These are phyloP conservation scores for Hephaestus fuliginosus DNA, from an alignment of 2,797 vertebrate genomes.

Conservation along the genomic window DNA sequence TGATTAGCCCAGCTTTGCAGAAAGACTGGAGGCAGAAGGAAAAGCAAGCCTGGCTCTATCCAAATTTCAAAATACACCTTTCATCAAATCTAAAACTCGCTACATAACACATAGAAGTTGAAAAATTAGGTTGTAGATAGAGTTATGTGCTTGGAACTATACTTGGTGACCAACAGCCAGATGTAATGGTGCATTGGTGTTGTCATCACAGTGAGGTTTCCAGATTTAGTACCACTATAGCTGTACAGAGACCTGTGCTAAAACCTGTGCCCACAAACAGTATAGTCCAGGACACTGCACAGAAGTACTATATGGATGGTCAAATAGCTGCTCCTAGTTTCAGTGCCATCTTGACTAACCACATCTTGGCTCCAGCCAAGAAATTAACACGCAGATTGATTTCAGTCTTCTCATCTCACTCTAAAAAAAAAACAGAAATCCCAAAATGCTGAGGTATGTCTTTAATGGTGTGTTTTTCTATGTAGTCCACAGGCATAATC, in stretches of 20 bases:
- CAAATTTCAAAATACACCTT: neutral
- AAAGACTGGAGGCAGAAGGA: neutral
- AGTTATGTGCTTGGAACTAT: neutral
- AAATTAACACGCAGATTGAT: neutral
- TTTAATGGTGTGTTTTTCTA: slow-evolving; percentile 18
- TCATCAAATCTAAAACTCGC: neutral
- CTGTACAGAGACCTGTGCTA: neutral
- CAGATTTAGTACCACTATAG: neutral
- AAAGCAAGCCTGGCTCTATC: neutral
- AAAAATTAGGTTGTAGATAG: neutral
- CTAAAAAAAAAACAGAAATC: neutral
- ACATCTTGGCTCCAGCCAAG: neutral
- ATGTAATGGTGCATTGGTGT: neutral
- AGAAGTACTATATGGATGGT: neutral
- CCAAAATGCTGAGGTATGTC: slow-evolving; percentile 8
- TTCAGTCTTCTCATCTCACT: neutral
- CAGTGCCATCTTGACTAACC: neutral
- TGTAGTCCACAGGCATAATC: slow-evolving; percentile 10
- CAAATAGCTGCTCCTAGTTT: neutral
- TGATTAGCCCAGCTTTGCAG: no score
- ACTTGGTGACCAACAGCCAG: neutral
- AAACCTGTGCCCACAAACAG: neutral
- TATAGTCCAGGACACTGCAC: no score
- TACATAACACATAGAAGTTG: neutral
- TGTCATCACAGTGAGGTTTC: slow-evolving; percentile 2